Conservation (phyloP, 2,797 vertebrate species). For the Manis javanica region DNA sequence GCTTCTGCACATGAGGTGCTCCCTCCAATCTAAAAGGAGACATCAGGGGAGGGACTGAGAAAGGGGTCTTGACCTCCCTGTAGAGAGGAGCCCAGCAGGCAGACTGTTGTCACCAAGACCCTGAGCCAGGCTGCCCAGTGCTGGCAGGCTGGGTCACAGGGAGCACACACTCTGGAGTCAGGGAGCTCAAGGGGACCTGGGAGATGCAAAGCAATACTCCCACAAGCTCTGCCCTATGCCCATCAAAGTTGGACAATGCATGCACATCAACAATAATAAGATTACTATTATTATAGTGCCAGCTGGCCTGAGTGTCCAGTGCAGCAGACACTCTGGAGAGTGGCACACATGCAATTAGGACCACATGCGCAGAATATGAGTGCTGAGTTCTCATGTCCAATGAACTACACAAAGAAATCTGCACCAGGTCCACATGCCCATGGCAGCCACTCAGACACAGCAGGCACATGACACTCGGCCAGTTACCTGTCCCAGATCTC, state of each 20-base stretch:
- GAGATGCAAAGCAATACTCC: neutral
- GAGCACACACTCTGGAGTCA: too few relatives aligned
- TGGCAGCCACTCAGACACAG: neutral
- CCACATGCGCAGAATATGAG: neutral
- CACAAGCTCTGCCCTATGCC: neutral
- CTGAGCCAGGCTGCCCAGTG: neutral
- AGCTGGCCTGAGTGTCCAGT: neutral
- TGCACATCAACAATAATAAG: rapidly evolving
- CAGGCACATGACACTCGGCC: neutral
- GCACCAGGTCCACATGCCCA: neutral
- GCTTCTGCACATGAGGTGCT: neutral
- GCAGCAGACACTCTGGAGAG: neutral
- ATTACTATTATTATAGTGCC: too few relatives aligned
- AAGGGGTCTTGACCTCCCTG: neutral
- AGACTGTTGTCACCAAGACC: neutral
- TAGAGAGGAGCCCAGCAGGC: neutral
- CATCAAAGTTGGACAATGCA: neutral
- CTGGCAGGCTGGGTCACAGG: too few relatives aligned
- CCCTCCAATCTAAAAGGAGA: neutral
- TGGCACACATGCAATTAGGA: neutral
- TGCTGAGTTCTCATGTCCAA: neutral
- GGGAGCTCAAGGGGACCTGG: neutral
- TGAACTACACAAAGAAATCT: neutral
- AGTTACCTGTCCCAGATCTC: neutral
- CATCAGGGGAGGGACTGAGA: neutral